Evolutionary conservation across 2,888 invertebrate species (phyloP).

Genomic region (Criorhina ranunculi): DNA sequence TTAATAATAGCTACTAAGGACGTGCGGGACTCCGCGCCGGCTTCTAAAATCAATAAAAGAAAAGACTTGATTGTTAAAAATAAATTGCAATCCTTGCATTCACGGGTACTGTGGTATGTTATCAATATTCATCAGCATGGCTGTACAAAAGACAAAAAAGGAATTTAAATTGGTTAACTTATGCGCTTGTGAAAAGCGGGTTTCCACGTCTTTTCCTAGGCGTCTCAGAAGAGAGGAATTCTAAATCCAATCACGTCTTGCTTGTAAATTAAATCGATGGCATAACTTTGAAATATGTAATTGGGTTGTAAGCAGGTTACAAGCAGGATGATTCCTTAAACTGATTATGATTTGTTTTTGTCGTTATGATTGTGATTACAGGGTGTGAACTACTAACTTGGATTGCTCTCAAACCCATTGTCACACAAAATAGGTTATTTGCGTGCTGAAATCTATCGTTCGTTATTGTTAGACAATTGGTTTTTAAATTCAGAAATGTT

Average conservation of each 20-base stretch:
- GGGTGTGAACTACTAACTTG: too few species aligned
- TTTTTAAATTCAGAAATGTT: too few species aligned
- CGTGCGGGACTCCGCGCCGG: background rate
- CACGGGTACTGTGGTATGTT: background rate
- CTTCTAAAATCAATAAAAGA: slow-evolving; percentile 27
- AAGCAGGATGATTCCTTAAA: background rate
- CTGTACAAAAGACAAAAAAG: background rate
- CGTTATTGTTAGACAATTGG: too few species aligned
- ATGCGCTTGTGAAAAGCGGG: slow-evolving; percentile 10
- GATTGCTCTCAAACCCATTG: too few species aligned
- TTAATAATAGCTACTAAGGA: slow-evolving; percentile 2
- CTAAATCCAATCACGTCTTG: slow-evolving; percentile 49
- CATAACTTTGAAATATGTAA: slow-evolving; percentile 31
- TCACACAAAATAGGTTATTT: too few species aligned
- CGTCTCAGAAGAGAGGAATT: slow-evolving; percentile 5
- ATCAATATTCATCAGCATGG: slow-evolving; percentile 44
- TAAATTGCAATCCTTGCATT: slow-evolving; percentile 22
- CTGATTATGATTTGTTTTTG: background rate
- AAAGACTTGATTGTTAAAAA: slow-evolving; percentile 8
- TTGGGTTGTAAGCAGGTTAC: background rate
- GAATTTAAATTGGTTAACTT: slow-evolving; percentile 15
- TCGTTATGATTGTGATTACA: background rate
- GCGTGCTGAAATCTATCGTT: too few species aligned
- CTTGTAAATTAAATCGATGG: slow-evolving; percentile 42
- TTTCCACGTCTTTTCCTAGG: background rate